Base-by-base conservation (phyloP, 2,113 vertebrate genomes). In the Pachyramphus minor region DNA sequence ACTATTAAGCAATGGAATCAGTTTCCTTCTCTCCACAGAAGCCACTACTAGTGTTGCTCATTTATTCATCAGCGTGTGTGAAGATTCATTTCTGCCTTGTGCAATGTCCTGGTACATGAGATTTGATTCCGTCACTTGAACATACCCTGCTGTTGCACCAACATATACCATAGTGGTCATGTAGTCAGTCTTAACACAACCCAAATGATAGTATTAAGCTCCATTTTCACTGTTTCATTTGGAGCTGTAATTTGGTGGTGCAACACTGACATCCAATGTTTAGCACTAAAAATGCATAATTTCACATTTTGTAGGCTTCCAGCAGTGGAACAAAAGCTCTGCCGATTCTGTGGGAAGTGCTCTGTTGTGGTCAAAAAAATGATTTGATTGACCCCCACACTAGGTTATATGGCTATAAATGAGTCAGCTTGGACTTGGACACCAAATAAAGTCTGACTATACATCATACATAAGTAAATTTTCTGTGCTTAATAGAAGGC, bases 201-300 rank as follows among this genome's bases (percentile, higher is more conserved):
- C 27, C 21, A 74, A 71, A 31, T 18, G 33, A 7, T 14, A 47
- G 37, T 27, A 28, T 5, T 39, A 16, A 78, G 33, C n/a, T 64
- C 33, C 39, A 39, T 47, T 68, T 79, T 63, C 64, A 24, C 23
- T 52, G 50, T 60, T 93, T 75, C 68, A 30, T n/a, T 81, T 62
- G 56, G 80, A 96, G 52, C 66, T 90, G 39, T 42, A 62, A 42
- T 96, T 96, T 86, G 59, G 37, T 92, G 87, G 96, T 97, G 82
- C 97, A 97, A 97, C 90, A 89, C 89, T 97, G 87, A 93, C 89
- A 90, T 93, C 89, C 94, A 94, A 66, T 78, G 76, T 79, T 94
- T 74, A 53, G 93, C 64, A 19, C 37, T 69, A 90, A 86, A 71
- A 97, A 78, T 91, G 95, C 97, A 86, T 41, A 27, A 53, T 64